Evolutionary conservation across 2,797 vertebrate species (phyloP).

Genomic region (Acrossocheilus wenchowensis): DNA sequence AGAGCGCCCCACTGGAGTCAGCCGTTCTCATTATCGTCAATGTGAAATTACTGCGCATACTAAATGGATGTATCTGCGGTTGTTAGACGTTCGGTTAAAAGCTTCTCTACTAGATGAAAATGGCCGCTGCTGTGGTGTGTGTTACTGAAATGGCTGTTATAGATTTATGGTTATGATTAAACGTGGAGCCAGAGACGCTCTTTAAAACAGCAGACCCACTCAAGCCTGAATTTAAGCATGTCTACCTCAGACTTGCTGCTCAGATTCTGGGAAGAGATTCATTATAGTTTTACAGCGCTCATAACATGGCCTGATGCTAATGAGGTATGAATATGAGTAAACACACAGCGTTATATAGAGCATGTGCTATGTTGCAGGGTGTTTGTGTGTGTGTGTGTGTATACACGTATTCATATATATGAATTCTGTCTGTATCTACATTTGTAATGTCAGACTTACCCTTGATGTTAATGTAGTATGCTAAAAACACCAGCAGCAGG

Average conservation of each 20-base stretch:
- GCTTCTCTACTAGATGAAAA: slow-evolving; percentile 36
- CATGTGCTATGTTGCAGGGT: neutral
- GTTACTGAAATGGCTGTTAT: slow-evolving; percentile 46
- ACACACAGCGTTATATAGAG: neutral
- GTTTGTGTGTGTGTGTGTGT: neutral
- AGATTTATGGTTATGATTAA: slow-evolving; percentile 54
- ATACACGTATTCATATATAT: neutral
- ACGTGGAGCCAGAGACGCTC: slow-evolving; percentile 37
- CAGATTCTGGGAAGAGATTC: slow-evolving; percentile 38
- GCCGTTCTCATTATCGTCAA: slow-evolving; percentile 55
- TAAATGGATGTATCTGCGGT: slow-evolving; percentile 52
- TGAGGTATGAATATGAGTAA: neutral
- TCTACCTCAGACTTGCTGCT: slow-evolving; percentile 18
- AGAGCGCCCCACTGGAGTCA: slow-evolving; percentile 49
- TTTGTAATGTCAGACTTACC: neutral
- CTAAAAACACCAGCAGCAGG: slow-evolving; percentile 8
- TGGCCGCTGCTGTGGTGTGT: slow-evolving; percentile 22
- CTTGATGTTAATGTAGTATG: neutral
- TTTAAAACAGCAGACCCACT: slow-evolving; percentile 20
- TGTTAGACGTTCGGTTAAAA: slow-evolving; percentile 50
- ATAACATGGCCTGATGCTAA: slow-evolving; percentile 33
- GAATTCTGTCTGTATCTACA: neutral
- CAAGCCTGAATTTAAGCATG: slow-evolving; percentile 30
- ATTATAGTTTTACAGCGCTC: neutral
- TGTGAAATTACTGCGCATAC: slow-evolving; percentile 41